phyloP scores from a whole-genome alignment of 1,140 invertebrate species.

The Drosophila tsacasi region DNA sequence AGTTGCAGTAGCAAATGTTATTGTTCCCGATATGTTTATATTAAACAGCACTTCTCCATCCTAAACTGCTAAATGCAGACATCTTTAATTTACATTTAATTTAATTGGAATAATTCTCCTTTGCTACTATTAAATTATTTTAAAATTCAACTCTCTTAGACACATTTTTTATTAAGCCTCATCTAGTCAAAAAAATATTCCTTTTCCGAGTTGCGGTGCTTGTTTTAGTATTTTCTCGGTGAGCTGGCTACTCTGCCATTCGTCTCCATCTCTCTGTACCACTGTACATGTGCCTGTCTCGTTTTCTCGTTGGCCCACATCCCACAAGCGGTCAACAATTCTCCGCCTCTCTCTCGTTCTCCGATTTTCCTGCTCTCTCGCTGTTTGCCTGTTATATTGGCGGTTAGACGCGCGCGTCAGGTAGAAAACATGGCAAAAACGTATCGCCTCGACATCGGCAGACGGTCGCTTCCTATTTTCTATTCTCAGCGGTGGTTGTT shows the following conservation, averaged over 20 bases:
- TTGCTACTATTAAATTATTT: neutral
- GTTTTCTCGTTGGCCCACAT: conserved; percentile 39
- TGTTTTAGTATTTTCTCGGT: neutral
- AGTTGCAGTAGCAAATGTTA: neutral
- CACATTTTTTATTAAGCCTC: neutral
- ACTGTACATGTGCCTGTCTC: conserved; percentile 12
- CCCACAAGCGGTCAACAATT: conserved; percentile 44
- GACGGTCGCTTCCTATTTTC: conserved; percentile 36
- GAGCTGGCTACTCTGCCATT: conserved; percentile 40
- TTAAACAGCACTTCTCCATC: too few species aligned
- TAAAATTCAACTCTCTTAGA: neutral
- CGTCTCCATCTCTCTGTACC: neutral
- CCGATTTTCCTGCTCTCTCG: conserved; percentile 54
- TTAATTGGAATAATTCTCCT: too few species aligned
- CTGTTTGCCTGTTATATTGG: conserved; percentile 85
- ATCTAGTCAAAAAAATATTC: neutral
- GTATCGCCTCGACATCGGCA: conserved; percentile 30
- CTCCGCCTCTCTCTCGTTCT: conserved; percentile 22
- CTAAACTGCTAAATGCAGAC: too few species aligned
- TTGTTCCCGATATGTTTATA: too few species aligned
- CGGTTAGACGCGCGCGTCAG: conserved; percentile 84
- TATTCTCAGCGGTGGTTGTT: conserved; percentile 50
- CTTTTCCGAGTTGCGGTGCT: neutral
- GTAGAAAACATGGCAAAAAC: conserved; percentile 58
- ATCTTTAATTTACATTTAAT: too few species aligned